Conservation (phyloP, 2,797 vertebrate genomes). For the Acomys russatus region DNA sequence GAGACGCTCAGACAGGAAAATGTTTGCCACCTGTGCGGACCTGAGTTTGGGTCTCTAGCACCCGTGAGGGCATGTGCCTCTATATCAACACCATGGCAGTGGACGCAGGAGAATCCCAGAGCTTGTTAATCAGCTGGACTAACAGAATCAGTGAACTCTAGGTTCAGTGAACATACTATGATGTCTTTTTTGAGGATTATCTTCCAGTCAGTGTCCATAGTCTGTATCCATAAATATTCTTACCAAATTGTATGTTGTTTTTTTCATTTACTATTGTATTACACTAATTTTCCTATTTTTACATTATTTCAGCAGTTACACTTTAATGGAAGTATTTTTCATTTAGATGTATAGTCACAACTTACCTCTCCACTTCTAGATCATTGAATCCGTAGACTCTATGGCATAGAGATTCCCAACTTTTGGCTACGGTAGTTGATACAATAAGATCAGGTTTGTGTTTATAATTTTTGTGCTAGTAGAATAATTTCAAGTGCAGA, state of each 20-base stretch:
- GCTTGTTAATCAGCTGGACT: not conserved
- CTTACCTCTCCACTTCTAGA: conserved; percentile 31
- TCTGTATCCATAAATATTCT: conserved; percentile 37
- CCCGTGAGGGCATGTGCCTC: not conserved
- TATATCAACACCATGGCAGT: not conserved
- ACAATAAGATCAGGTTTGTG: conserved; percentile 11
- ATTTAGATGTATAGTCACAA: conserved; percentile 44
- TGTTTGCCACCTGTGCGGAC: not conserved
- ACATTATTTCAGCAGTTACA: conserved; percentile 32
- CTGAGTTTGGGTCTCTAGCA: not conserved
- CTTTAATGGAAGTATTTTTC: conserved; percentile 45
- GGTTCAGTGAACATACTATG: not conserved
- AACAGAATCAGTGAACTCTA: not conserved
- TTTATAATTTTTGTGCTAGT: conserved; percentile 34
- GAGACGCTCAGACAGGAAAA: not conserved
- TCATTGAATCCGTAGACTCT: not conserved
- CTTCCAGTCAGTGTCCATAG: conserved; percentile 21
- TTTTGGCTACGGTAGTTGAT: conserved; percentile 2
- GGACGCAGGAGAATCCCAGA: not conserved
- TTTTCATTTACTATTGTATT: conserved; percentile 25
- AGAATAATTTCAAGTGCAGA: conserved; percentile 49
- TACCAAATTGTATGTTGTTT: conserved; percentile 25
- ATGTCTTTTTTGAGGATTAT: not conserved
- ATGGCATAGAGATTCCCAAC: not conserved
- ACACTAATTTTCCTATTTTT: conserved; percentile 18